Evolutionary conservation across 2,113 vertebrate species (phyloP).

Genomic region (Sterna hirundo): DNA sequence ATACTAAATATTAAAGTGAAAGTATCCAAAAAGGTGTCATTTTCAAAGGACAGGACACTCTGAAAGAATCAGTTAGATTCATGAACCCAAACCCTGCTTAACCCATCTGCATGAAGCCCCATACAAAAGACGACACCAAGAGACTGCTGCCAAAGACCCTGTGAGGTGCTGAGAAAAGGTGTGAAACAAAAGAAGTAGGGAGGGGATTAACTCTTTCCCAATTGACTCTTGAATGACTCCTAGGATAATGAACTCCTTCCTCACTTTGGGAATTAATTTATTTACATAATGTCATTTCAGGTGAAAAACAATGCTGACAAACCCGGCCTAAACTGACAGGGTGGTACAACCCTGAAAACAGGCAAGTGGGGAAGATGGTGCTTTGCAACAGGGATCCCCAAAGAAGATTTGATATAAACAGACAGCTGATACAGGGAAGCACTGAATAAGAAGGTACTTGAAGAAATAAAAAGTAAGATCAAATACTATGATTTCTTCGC

Average conservation of each 20-base stretch:
- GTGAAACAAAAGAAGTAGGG: not conserved
- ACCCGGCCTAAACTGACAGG: not conserved
- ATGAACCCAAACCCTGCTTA: not conserved
- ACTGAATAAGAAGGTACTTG: not conserved
- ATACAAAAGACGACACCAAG: not conserved
- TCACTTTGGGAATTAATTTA: not conserved
- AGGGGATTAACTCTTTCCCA: not conserved
- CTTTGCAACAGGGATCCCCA: not conserved
- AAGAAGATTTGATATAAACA: not conserved
- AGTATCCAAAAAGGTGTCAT: not conserved
- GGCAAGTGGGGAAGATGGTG: accelerated
- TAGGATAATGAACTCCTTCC: not conserved
- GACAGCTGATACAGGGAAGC: not conserved
- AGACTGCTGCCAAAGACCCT: not conserved
- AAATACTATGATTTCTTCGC: not conserved
- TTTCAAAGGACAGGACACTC: not conserved
- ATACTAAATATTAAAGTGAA: not conserved
- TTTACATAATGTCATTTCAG: not conserved
- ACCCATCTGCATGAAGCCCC: not conserved
- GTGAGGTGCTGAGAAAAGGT: not conserved
- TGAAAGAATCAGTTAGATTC: not conserved
- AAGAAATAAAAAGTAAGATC: not conserved
- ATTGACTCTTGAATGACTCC: not conserved
- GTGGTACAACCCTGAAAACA: not conserved
- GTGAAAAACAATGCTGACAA: not conserved